These are phyloP conservation scores for Loriculus beryllinus DNA, from an alignment of 2,797 vertebrate genomes.

Conservation along the genomic window DNA sequence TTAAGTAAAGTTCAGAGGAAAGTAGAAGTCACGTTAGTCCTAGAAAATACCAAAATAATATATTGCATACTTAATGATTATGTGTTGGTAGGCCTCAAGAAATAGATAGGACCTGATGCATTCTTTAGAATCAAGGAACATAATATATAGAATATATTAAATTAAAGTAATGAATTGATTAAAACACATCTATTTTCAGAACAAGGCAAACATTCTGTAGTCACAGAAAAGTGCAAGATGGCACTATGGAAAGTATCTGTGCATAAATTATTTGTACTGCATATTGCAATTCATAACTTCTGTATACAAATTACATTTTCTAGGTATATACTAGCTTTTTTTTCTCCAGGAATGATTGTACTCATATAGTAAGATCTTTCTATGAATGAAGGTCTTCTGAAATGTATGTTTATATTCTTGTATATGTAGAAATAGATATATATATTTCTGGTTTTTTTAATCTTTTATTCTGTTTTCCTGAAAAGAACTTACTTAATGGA, in stretches of 20 bases:
- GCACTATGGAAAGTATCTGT: neutral
- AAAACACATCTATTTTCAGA: neutral
- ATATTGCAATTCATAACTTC: neutral
- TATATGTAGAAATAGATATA: neutral
- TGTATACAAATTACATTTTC: neutral
- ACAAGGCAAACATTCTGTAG: neutral
- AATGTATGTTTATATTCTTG: neutral
- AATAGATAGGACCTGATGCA: neutral
- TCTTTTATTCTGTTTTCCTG: neutral
- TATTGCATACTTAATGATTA: neutral
- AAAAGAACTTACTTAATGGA: neutral
- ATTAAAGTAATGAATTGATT: neutral
- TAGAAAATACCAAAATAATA: neutral
- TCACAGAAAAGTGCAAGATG: neutral
- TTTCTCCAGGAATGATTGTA: neutral
- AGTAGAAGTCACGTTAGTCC: neutral
- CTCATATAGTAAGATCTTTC: neutral
- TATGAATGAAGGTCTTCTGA: neutral
- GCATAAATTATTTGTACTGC: neutral
- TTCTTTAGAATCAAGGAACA: neutral
- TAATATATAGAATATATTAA: neutral
- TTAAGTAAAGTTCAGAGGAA: neutral
- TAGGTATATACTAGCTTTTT: neutral
- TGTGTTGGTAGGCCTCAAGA: neutral
- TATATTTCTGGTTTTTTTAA: neutral